phyloP scores from a whole-genome alignment of 2,888 invertebrate genomes.

The Timema cristinae region DNA sequence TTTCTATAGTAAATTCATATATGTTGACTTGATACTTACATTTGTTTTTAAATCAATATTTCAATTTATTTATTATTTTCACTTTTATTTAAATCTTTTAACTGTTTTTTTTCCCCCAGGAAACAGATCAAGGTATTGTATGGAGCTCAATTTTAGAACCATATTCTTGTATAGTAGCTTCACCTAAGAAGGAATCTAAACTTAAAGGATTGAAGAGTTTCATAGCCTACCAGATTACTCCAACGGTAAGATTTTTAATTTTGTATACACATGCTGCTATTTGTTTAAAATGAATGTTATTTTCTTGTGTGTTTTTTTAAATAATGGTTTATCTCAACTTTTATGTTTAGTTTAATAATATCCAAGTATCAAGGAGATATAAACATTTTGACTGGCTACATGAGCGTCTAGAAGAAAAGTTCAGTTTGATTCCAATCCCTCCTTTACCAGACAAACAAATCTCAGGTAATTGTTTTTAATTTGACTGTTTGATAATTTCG shows the following conservation, averaged over 20 bases:
- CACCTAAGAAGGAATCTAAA: slow-evolving; percentile 96
- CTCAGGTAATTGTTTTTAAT: slow-evolving; percentile 52
- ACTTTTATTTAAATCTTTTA: slow-evolving; percentile 2
- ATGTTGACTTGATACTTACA: too few species aligned
- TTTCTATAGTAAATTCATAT: too few species aligned
- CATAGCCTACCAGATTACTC: slow-evolving; percentile 94
- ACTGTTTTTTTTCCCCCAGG: slow-evolving; percentile 40
- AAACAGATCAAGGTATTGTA: slow-evolving; percentile 64
- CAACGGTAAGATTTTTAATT: slow-evolving; percentile 57
- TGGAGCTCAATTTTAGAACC: slow-evolving; percentile 74
- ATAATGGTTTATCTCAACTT: not conserved
- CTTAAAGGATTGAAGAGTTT: slow-evolving; percentile 96
- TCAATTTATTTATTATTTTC: not conserved
- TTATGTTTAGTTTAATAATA: slow-evolving; percentile 70
- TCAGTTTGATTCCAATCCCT: slow-evolving; percentile 90
- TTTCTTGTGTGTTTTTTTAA: too few species aligned
- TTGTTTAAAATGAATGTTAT: not conserved
- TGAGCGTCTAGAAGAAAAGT: slow-evolving; percentile 89
- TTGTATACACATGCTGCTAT: not conserved
- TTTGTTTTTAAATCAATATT: too few species aligned
- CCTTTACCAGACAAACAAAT: slow-evolving; percentile 98
- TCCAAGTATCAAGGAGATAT: slow-evolving; percentile 90
- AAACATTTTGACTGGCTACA: slow-evolving; percentile 99
- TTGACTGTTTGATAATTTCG: not conserved
- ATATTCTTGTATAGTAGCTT: slow-evolving; percentile 83